Evolutionary conservation across 2,113 vertebrate species (phyloP).

Genomic region (Toxotes chatareus): DNA sequence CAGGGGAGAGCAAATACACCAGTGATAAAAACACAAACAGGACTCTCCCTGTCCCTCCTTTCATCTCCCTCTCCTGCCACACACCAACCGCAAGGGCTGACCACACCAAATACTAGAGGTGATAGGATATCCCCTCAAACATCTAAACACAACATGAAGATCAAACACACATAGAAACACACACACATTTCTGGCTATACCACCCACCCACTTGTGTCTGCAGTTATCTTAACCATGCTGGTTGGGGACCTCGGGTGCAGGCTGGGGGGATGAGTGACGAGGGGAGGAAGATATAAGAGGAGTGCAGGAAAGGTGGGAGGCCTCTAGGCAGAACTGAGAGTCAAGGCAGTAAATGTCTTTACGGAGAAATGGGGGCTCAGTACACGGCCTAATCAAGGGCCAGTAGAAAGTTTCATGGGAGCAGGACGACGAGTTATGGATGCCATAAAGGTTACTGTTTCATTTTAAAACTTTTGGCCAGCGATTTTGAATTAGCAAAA

Average conservation of each 20-base stretch:
- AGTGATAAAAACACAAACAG: constrained; percentile 85
- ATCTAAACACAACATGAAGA: constrained; percentile 86
- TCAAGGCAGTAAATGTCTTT: constrained; percentile 73
- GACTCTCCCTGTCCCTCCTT: constrained; percentile 76
- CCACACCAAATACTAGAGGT: constrained; percentile 83
- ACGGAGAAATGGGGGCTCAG: constrained; percentile 64
- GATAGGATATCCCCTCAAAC: constrained; percentile 87
- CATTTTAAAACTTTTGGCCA: constrained; percentile 36
- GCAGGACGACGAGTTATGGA: constrained; percentile 59
- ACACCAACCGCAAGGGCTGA: constrained; percentile 75
- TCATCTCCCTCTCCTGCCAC: constrained; percentile 78
- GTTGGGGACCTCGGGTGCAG: constrained; percentile 66
- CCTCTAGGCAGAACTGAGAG: constrained; percentile 57
- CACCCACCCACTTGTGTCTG: constrained; percentile 81
- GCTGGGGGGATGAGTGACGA: constrained; percentile 35
- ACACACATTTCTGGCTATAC: constrained; percentile 75
- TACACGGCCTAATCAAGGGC: constrained; percentile 57
- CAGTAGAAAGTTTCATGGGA: constrained; percentile 50
- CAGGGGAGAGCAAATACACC: constrained; percentile 80
- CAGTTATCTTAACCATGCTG: constrained; percentile 84
- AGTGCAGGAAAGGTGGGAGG: constrained; percentile 56
- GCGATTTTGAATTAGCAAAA: constrained; percentile 18
- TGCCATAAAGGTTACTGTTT: constrained; percentile 70
- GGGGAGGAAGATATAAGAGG: constrained; percentile 45
- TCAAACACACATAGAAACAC: constrained; percentile 78